Base-by-base conservation (phyloP, 2,797 vertebrate genomes). In the Muscicapa comitata region DNA sequence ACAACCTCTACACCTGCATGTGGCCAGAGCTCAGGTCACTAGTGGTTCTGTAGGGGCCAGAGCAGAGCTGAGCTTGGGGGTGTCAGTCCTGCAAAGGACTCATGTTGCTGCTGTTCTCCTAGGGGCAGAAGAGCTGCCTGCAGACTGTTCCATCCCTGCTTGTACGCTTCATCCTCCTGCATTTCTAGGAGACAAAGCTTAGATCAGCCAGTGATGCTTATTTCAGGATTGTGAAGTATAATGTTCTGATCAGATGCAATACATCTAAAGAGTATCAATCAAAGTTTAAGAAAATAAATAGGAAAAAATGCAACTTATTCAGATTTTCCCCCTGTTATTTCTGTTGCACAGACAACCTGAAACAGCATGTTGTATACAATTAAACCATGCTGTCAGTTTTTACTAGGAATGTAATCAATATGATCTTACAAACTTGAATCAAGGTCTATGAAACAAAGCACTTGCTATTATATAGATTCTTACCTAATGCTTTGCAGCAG, bases 381-480 rank as follows among this genome's bases (percentile, higher is more conserved):
- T 90, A 2, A 4, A 76, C 59, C 12, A n/a, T 33, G 42, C 38
- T 87, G 67, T 55, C 78, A 66, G 43, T 82, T 88, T 95, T 90
- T n/a, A 76, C 54, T 76, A 76, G 71, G 80, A 90, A 53, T 51
- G 33, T 43, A 68, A 91, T 88, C 90, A 75, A 72, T 93, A 77
- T 25, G 37, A 87, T 77, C 48, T 88, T 78, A 86, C 25, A 78
- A 53, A 90, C 84, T 86, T 92, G 67, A 88, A 90, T 92, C 63
- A 82, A 70, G 55, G 25, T 86, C 43, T 79, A 63, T 91, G 83
- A 92, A 93, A 92, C 48, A 79, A 93, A 79, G 55, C 54, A 55
- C 43, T 93, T 35, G 3, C 66, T 90, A 59, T 90, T 77, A 37
- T 67, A 82, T 81, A 76, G 74, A 51, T 92, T 94, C 43, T 93